Evolutionary conservation across 2,888 invertebrate species (phyloP), one percentile per base, ranked within the genome.

Genomic region (Cacoxenus indagator): DNA sequence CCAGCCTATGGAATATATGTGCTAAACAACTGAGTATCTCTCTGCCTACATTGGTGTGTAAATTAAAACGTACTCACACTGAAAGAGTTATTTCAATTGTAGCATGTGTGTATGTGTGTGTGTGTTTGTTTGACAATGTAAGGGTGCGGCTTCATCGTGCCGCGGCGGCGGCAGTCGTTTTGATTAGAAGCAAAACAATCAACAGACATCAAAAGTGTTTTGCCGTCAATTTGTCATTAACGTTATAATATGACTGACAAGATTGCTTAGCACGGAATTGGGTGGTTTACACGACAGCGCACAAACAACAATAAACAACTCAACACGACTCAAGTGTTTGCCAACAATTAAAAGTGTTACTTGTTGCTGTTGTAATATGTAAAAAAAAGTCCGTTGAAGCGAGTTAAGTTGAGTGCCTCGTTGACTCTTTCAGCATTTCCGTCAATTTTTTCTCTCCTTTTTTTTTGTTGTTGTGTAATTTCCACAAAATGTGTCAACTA

Each of bases 221-320:
- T 68, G 78, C 86, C 87, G 87, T 78, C 87, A 87, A 87, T 87
- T 87, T 87, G 87, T 87, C 85, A 86, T 86, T 84, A 84, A 75
- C 76, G 78, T 78, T 78, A 82, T 83, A 85, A 85, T 84, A 84
- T 84, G 61, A 85, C 81, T 84, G 85, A 84, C 86, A 84, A 80
- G 82, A 84, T 84, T 80, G 84, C 78, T 78, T 77, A 82, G 81
- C 84, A 81, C 77, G 84, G 81, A 83, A 62, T 62, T 62, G 43
- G 45, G 22, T 82, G 81, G 74, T 73, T 73, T 67, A 51, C 37
- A 9, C 31, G n/a, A 48, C 19, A 24, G 14, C 37, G 14, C 2
- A 37, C 37, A 37, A 8, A 37, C 55, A 26, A n/a, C 1, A 24
- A 22, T 46, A 9, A 17, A 54, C 37, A 24, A 11, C 64, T 31